Evolutionary conservation across 2,888 invertebrate genomes (phyloP).

Genomic region (Dasypolia templi): DNA sequence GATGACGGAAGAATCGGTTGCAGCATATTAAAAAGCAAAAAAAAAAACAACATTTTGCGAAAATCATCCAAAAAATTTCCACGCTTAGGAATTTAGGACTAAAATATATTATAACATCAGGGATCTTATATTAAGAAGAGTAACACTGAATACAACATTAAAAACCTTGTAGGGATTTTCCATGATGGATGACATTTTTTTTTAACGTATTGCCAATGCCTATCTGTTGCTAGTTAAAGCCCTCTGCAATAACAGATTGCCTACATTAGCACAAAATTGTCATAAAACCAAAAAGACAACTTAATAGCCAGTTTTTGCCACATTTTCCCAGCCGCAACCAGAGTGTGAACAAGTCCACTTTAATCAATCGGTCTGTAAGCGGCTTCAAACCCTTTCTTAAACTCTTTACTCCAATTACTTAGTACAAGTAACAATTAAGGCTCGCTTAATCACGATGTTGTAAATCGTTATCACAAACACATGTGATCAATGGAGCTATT

Average conservation of each 20-base stretch:
- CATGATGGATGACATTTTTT: background rate
- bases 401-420: constrained; percentile 43
- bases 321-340: constrained; percentile 13
- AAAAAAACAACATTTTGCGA: background rate
- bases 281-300: constrained; percentile 23
- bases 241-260: background rate
- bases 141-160: background rate
- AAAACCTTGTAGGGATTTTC: background rate
- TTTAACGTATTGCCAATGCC: background rate
- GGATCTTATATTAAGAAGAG: background rate
- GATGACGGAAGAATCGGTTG: background rate
- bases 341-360: constrained; percentile 40
- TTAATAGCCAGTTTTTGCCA: constrained; percentile 18
- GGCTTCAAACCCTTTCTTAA: constrained; percentile 35
- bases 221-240: background rate
- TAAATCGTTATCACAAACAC: constrained; percentile 65
- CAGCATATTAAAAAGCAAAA: background rate
- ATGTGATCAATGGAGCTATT: constrained; percentile 64
- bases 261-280: constrained; percentile 8
- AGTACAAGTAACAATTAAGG: constrained; percentile 63
- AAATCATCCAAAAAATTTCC: background rate
- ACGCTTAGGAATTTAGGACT: background rate
- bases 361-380: constrained; percentile 32
- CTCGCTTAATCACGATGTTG: constrained; percentile 52
- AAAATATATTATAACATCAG: no score